These are phyloP conservation scores for Clarias batrachus DNA, from an alignment of 2,113 vertebrate genomes.

Conservation along the genomic window DNA sequence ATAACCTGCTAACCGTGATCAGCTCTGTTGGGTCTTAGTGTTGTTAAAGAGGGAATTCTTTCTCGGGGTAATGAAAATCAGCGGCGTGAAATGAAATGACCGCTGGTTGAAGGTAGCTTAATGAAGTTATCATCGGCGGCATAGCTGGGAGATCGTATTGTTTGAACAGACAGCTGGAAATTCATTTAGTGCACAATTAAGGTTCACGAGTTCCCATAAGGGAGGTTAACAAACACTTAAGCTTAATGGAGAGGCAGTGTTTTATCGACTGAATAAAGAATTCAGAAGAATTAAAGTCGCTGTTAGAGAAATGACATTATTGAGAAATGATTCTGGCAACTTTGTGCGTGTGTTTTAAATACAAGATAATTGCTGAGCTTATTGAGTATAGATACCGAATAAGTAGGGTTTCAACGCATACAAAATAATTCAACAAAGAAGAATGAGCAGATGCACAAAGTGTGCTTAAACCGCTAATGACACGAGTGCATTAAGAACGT, in stretches of 20 bases:
- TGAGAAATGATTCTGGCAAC: background rate
- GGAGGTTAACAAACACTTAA: background rate
- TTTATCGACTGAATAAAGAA: slow-evolving; percentile 22
- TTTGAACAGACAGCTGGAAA: slow-evolving; percentile 68
- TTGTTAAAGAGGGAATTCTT: slow-evolving; percentile 63
- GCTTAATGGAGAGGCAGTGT: slow-evolving; percentile 6
- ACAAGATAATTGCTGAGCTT: too few species aligned
- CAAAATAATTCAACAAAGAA: background rate
- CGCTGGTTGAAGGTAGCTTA: slow-evolving; percentile 66
- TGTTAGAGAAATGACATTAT: background rate
- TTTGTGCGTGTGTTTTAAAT: background rate
- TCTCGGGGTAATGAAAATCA: slow-evolving; percentile 75
- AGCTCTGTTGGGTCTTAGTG: slow-evolving; percentile 65
- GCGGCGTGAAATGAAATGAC: slow-evolving; percentile 75
- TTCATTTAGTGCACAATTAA: slow-evolving; percentile 62
- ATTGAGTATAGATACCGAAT: background rate
- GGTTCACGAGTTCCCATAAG: slow-evolving; percentile 35
- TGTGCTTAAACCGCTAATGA: background rate
- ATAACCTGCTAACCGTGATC: slow-evolving; percentile 36
- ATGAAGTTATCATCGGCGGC: slow-evolving; percentile 66
- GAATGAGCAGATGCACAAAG: background rate
- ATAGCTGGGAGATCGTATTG: slow-evolving; percentile 67
- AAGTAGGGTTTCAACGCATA: background rate
- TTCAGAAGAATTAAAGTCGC: background rate
- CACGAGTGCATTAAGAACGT: background rate